Evolutionary conservation across 2,888 invertebrate species (phyloP), one percentile per base, ranked within the genome.

Genomic region (Heliconius charithonia): DNA sequence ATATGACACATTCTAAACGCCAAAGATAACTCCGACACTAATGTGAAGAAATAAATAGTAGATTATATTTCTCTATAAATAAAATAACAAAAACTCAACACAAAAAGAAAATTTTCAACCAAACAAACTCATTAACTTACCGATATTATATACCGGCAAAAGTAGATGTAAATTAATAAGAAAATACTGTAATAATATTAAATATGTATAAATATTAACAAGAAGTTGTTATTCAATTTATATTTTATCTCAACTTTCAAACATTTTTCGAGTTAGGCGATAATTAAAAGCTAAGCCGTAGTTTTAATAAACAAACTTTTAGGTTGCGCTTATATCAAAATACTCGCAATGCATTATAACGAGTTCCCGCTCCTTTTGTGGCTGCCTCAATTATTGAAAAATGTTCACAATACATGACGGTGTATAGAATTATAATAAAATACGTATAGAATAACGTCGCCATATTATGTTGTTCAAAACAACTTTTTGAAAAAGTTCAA

Each of bases 231-330:
- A 71, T 56, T 71, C n/a, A 56, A 32, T 13, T 56, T 16, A 32
- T n/a, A 32, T 32, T 56, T 71, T 29, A 32, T 32, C 32, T 22
- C n/a, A 32, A 32, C 56, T 56, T 72, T 59, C 32, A n/a, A 32
- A 72, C 6, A 29, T n/a, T 56, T 27, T 59, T 72, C 32, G 56
- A 56, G 56, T 56, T n/a, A 41, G 41, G 25, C 73, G 73, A 19
- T 27, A 73, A 73, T 73, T 63, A 73, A 73, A 73, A 73, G 73
- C 25, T 37, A 16, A 62, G 13, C 13, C 32, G 56, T 41, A 73
- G 10, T 41, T 73, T 73, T 73, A 32, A 63, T 63, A 73, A 73
- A 73, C 27, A 73, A 63, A 73, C 62, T 63, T 62, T 37, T 62
- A 37, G 59, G 62, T 41, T 62, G 63, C 37, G 19, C 4, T 63